Evolutionary conservation across 2,113 vertebrate species (phyloP).

Genomic region (Crotalus horridus): DNA sequence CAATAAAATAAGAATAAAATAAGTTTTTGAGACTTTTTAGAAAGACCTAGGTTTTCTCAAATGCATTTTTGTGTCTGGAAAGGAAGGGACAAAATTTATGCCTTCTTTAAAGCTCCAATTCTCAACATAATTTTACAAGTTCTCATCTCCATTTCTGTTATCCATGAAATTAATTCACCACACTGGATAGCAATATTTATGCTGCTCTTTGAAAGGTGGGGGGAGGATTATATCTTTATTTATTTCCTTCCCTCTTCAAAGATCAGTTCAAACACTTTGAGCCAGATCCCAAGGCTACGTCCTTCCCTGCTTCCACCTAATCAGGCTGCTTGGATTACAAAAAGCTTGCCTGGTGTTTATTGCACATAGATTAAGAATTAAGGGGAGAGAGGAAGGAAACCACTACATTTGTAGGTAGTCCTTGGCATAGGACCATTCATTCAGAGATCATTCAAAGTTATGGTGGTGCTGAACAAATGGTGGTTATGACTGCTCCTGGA

Average conservation of each 20-base stretch:
- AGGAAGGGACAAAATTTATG: neutral
- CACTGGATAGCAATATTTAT: neutral
- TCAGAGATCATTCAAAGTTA: neutral
- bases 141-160: neutral
- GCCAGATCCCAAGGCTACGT: neutral
- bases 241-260: neutral
- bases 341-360: neutral
- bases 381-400: neutral
- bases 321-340: neutral
- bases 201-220: neutral
- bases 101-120: neutral
- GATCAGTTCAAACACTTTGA: neutral
- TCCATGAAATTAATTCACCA: neutral
- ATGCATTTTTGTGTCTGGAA: neutral
- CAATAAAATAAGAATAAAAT: neutral
- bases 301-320: neutral
- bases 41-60: neutral
- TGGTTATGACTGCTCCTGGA: neutral
- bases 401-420: neutral
- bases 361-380: neutral
- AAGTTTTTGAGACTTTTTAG: neutral
- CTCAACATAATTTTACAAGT: neutral
- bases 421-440: neutral
- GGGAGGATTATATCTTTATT: neutral
- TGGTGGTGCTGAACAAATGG: neutral